These are phyloP conservation scores for Tapera naevia DNA, from an alignment of 2,797 vertebrate species.

Conservation along the genomic window DNA sequence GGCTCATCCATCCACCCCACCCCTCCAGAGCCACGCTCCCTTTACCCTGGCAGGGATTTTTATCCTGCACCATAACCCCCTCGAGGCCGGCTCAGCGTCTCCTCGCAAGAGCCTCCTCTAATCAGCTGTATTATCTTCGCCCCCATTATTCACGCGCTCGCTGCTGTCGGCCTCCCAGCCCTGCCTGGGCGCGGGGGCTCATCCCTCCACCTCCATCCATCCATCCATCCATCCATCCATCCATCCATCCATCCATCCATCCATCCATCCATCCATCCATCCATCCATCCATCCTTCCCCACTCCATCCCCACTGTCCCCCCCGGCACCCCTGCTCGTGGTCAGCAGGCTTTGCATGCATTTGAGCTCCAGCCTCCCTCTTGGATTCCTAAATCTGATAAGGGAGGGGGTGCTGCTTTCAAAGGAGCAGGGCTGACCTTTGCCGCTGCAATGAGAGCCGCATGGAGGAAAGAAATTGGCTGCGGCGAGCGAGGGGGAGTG, in stretches of 20 bases:
- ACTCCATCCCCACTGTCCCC: neutral
- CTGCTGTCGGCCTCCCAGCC: neutral
- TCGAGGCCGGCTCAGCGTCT: neutral
- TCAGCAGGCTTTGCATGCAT: slow-evolving; percentile 26
- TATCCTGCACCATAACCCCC: neutral
- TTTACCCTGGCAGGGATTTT: neutral
- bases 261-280: no score
- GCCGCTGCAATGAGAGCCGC: slow-evolving; percentile 60
- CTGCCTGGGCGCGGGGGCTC: neutral
- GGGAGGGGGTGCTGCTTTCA: slow-evolving; percentile 37
- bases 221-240: no score
- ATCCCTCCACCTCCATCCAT: neutral
- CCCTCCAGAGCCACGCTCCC: neutral
- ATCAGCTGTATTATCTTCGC: neutral
- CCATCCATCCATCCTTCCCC: neutral
- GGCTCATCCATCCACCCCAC: neutral
- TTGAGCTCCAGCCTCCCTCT: slow-evolving; percentile 38
- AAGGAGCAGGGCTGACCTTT: slow-evolving; percentile 68
- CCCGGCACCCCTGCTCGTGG: neutral
- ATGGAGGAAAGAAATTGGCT: slow-evolving; percentile 51
- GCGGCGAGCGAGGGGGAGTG: slow-evolving; percentile 2
- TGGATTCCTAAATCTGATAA: slow-evolving; percentile 70
- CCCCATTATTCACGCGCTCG: neutral
- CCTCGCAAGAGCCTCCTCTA: neutral
- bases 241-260: no score